Base-by-base conservation (phyloP, 2,113 vertebrate species). In the Mormyrus iriodes region DNA sequence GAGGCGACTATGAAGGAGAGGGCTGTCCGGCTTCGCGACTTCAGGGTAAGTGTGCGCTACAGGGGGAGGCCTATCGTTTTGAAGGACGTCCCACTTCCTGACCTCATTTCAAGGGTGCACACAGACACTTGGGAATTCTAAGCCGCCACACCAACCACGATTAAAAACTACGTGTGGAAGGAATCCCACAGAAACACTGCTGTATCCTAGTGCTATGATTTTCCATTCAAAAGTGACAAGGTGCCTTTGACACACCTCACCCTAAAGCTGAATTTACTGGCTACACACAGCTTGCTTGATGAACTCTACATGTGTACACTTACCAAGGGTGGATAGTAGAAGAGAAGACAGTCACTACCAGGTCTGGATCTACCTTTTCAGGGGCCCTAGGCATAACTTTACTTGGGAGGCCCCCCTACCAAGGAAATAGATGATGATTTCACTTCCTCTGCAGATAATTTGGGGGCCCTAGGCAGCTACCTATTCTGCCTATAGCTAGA, bases 21-120 rank as follows among this genome's bases (percentile, higher is more conserved):
- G 91, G 92, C 93, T 73, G 88, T 90, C 39, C 92, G 96, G 90
- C 93, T 96, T 55, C 90, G 89, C 76, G 92, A 89, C 86, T 96
- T 96, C 90, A 95, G 94, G 93, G 95, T 95, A 91, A 93, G 92
- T 27, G 73, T 48, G 1, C 13, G 2, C 7, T 42, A 42, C 35
- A 9, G 31, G 15, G 27, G n/a, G 49, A 39, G 49, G n/a, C 15
- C 42, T 2, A 12, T 8, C 27, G 4, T 19, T 8, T 10, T 21
- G 27, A 31, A 53, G 13, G n/a, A 55, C 2, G 48, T 17, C 19
- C 44, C 46, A 49, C 42, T 24, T 46, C 24, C 82, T 27, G 73
- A 83, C 48, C 48, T 48, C 46, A 27, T 27, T 35, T 58, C 5
- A 31, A 58, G 61, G 61, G 61, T 13, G 10, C n/a, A 69, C 46